Base-by-base conservation (phyloP, 37 sponge, comb jelly and placozoan genomes). In the Spongilla lacustris region DNA sequence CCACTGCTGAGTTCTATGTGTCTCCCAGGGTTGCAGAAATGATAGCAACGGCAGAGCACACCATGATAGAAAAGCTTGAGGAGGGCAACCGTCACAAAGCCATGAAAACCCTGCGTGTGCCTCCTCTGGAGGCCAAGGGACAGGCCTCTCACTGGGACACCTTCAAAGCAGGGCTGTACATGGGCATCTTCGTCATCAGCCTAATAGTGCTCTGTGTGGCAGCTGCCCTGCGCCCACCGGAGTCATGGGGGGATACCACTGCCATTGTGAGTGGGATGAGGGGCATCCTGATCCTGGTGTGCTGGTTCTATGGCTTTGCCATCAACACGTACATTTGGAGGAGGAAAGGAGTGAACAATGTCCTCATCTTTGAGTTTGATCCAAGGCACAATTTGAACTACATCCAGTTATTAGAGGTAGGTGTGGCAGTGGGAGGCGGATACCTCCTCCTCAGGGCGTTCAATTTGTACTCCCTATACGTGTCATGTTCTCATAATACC, bases 361-460 rank as follows among this genome's bases (percentile, higher is more conserved):
- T 95, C 5, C 93, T 97, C 78, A 97, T 97, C 26, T 97, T 97
- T 72, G 98, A 93, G 76, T 86, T 95, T 74, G 83, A 97, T 80
- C 98, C 98, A 4, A 69, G 98, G 25, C 67, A 97, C 83, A 68
- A 95, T 67, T 84, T 95, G 69, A 91, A 81, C 77, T 88, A 78
- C 69, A 77, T 87, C 12, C 84, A 97, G 67, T 87, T 97, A 2
- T 88, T 95, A 78, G 93, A 85, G 58, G 98, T 97, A 72, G 29
- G 73, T 29, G 73, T 4, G 10, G 71, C 71, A 12, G 5, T 69
- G 11, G 71, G 10, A 25, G 28, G 71, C n/a, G n/a, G n/a, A n/a
- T n/a, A n/a, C n/a, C n/a, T n/a, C n/a, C n/a, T n/a, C n/a, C n/a
- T n/a, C n/a, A n/a, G n/a, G n/a, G n/a, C n/a, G n/a, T n/a, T n/a